Base-by-base conservation (phyloP, 1,140 invertebrate species). In the Pseudomyrmex cubaensis region DNA sequence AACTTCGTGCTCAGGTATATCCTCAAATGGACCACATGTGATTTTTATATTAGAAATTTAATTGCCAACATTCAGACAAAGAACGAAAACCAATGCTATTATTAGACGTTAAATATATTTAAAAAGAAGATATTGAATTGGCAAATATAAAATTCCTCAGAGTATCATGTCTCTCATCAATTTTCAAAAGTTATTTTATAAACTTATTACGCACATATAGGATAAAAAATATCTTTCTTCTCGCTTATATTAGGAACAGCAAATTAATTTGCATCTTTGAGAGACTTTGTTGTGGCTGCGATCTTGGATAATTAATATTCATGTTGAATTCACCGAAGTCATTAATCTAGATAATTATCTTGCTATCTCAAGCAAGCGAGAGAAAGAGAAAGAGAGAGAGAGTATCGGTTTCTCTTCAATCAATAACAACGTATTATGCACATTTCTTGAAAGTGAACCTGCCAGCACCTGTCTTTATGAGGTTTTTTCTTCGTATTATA, bases 331-430 rank as follows among this genome's bases (percentile, higher is more conserved):
- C 61, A 67, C 10, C 9, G 2, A 56, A 67, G 8, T 46, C 50
- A 25, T 64, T n/a, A 76, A 46, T 67, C 67, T 77, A 46, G 46
- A 67, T 46, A 66, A 20, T 77, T 8, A 44, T 35, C 35, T 35
- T 35, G 35, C 9, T 46, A 12, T 74, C 20, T n/a, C 44, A 44
- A 46, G 17, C 13, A 35, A 35, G 17, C 52, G 35, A 35, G 35
- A 35, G 25, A 25, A 2, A 35, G 35, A 35, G 35, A 35, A 4
- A 35, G 35, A 35, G 35, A 35, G 35, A 59, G 17, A 10, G 7
- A 61, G 44, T 72, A 73, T 62, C 15, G 13, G 17, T 75, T 46
- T 66, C 1, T 54, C 8, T 64, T 20, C 35, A 54, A 44, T 8
- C 15, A 52, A 22, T 15, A n/a, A 70, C 4, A 15, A 57, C 5